Base-by-base conservation (phyloP, 1,140 invertebrate genomes). In the Hycleus phaleratus region DNA sequence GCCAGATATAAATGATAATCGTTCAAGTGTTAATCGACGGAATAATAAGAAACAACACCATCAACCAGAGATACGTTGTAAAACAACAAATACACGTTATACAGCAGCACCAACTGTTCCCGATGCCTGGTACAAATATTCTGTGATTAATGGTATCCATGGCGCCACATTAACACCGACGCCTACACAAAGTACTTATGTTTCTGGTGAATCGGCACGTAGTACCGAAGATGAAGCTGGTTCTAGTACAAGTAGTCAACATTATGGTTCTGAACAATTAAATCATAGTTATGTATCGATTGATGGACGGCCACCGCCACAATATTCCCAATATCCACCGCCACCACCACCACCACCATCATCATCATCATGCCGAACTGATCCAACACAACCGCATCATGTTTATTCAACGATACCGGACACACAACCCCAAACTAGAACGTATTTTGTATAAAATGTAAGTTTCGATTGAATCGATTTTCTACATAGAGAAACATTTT, bases 101-200 rank as follows among this genome's bases (percentile, higher is more conserved):
- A 79, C 79, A 4, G 77, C 81, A 4, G 79, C 81, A 4, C 81
- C 82, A 1, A 78, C 79, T 3, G 73, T 77, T 3, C 73, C 75
- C 1, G 80, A 80, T 53, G 69, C 77, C 18, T 82, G 80, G 79
- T 77, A 74, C 56, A 78, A 79, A 61, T 73, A 74, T 55, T 65
- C 68, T 12, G 58, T 68, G 32, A 70, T 71, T 59, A 61, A 71
- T 6, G 67, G 63, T 50, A 73, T 79, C 42, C 71, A 81, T 65
- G 55, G 62, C 32, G 64, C 65, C 7, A 57, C 65, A n/a, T 74
- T 76, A 53, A 82, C 81, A 11, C 79, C 81, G 0, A 82, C 81
- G 1, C 81, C 82, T 12, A 83, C 81, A 38, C 81, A 82, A 64
- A 81, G 80, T 26, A 82, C 82, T 43, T 83, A 82, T 70, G 80